phyloP scores from a whole-genome alignment of 2,888 invertebrate genomes.

The Leptopilina syphax region DNA sequence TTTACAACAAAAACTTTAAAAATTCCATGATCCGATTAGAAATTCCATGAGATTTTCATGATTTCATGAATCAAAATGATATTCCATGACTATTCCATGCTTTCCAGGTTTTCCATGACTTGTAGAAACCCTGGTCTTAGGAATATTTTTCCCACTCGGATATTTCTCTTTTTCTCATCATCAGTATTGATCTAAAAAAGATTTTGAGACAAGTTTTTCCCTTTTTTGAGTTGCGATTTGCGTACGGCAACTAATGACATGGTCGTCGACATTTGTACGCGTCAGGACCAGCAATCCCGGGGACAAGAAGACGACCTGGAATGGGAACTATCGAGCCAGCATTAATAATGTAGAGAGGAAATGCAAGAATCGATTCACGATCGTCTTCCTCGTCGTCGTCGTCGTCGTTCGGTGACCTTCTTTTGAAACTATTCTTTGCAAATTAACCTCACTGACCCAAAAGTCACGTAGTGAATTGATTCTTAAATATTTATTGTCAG shows the following conservation, averaged over 20 bases:
- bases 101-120: no score
- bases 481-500: conserved; percentile 34
- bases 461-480: conserved; percentile 44
- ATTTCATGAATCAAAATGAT: no score
- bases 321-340: conserved; percentile 71
- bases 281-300: conserved; percentile 71
- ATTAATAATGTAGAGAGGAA: conserved; percentile 71
- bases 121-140: no score
- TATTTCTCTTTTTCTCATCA: no score
- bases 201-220: conserved; percentile 49
- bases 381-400: conserved; percentile 31
- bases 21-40: no score
- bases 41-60: no score
- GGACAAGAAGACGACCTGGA: conserved; percentile 41
- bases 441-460: conserved; percentile 47
- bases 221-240: conserved; percentile 53
- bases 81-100: no score
- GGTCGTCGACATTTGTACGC: conserved; percentile 72
- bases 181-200: not conserved
- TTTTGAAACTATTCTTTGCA: conserved; percentile 52
- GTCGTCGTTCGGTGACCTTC: conserved; percentile 41
- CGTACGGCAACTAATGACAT: conserved; percentile 71
- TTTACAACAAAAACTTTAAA: no score
- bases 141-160: no score
- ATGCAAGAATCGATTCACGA: conserved; percentile 47